Evolutionary conservation across 2,888 invertebrate species (phyloP), one percentile per base, ranked within the genome.

Genomic region (Vanessa cardui): DNA sequence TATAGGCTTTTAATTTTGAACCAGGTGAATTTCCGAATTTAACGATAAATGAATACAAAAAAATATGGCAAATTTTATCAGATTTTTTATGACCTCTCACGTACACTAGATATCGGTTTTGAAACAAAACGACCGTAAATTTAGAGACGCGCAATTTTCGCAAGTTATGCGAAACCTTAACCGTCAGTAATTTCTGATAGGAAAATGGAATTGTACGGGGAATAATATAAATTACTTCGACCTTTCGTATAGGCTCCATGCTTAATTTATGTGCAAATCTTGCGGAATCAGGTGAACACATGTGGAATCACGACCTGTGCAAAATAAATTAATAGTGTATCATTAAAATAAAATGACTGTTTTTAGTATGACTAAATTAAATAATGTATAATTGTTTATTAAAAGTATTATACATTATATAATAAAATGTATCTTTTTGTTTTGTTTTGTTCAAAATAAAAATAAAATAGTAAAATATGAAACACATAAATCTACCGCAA

Each of bases 121-220:
- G 64, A 70, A 68, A 70, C 73, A 72, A 73, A 73, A 74, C 69
- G 74, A 77, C 78, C 81, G 84, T 84, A 86, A 86, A 87, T 86
- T 82, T 75, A 74, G 78, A 77, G 77, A 78, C 83, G 81, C 82
- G 79, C 84, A 86, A 87, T 88, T 89, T 87, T 87, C 83, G 85
- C 86, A 82, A 83, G 84, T 86, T 87, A 87, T 83, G 85, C 87
- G 83, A 88, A 90, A 85, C 86, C 87, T 85, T 85, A 84, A 82
- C 86, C 82, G 82, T 85, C 85, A 85, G 89, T 89, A 90, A 91
- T 90, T 90, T 88, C 88, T 86, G 85, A 89, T 89, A 87, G 86
- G 87, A 87, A 89, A 90, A 90, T 88, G 87, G 86, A 86, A 90
- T 89, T 90, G 89, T 88, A 88, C 90, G 88, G 86, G 87, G 88